Evolutionary conservation across 2,113 vertebrate genomes (phyloP).

Genomic region (Spilogale gracilis): DNA sequence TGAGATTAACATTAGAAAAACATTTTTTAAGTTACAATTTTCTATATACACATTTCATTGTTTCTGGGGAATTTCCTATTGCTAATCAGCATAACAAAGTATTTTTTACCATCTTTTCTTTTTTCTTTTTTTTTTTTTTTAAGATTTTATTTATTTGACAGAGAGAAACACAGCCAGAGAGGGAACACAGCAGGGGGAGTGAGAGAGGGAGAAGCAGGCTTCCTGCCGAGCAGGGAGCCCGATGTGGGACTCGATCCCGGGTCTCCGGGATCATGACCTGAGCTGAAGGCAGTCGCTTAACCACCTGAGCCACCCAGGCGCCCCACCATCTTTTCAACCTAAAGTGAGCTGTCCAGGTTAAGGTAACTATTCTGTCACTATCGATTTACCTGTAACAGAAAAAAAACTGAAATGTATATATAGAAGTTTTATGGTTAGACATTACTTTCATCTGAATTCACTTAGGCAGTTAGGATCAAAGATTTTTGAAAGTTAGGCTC

Average conservation of each 20-base stretch:
- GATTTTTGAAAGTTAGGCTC: neutral
- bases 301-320: too few species aligned
- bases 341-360: constrained; percentile 2
- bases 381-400: neutral
- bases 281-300: too few species aligned
- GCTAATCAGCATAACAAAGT: neutral
- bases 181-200: too few species aligned
- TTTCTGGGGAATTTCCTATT: constrained; percentile 1
- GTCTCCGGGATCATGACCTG: too few species aligned
- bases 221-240: too few species aligned
- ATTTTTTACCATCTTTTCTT: neutral
- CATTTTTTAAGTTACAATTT: neutral
- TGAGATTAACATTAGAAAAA: constrained; percentile 15
- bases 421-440: neutral
- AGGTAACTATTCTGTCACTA: neutral
- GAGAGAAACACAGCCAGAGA: too few species aligned
- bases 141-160: too few species aligned
- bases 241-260: too few species aligned
- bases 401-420: constrained; percentile 27
- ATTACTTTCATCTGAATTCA: constrained; percentile 40
- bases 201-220: too few species aligned
- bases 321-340: neutral
- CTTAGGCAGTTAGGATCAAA: neutral
- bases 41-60: neutral
- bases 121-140: too few species aligned